Percentiles rank a stretch among this genome's conserved stretches.
Conservation (phyloP, 2,888 invertebrate species). For the Palloptera scutellata region DNA sequence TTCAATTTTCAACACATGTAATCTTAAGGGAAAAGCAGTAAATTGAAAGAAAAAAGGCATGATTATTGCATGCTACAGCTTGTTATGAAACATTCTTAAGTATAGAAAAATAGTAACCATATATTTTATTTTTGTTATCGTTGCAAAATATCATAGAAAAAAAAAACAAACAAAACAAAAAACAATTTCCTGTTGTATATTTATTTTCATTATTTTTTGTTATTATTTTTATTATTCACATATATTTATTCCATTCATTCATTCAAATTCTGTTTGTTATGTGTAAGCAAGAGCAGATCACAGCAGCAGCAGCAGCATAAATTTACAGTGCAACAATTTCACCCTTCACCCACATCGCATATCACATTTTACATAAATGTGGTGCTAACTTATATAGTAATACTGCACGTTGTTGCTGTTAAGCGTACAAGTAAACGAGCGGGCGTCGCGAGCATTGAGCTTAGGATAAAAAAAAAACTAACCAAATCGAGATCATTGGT, state of each 20-base stretch:
- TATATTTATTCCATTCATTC: background rate
- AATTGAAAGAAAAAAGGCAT: too few species aligned
- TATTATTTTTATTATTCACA: background rate
- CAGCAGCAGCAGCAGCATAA: background rate
- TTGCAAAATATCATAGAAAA: slow-evolving; percentile 12
- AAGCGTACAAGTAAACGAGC: too few species aligned
- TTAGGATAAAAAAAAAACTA: slow-evolving; percentile 51
- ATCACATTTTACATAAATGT: too few species aligned
- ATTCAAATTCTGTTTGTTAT: too few species aligned
- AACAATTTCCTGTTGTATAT: background rate
- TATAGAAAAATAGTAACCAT: too few species aligned
- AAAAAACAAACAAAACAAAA: slow-evolving; percentile 36
- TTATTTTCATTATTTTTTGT: background rate
- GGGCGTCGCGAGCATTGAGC: slow-evolving; percentile 21
- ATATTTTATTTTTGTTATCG: slow-evolving; percentile 3
- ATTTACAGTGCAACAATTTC: slow-evolving; percentile 33
- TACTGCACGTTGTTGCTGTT: slow-evolving; percentile 25
- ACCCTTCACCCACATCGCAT: slow-evolving; percentile 59
- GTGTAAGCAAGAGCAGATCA: background rate
- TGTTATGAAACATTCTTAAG: too few species aligned
- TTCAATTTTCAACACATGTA: background rate
- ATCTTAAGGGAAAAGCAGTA: too few species aligned
- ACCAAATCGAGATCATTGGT: slow-evolving; percentile 47
- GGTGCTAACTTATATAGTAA: background rate
- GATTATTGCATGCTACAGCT: too few species aligned